Conservation (phyloP, 2,888 invertebrate species). For the Fragum whitleyi region DNA sequence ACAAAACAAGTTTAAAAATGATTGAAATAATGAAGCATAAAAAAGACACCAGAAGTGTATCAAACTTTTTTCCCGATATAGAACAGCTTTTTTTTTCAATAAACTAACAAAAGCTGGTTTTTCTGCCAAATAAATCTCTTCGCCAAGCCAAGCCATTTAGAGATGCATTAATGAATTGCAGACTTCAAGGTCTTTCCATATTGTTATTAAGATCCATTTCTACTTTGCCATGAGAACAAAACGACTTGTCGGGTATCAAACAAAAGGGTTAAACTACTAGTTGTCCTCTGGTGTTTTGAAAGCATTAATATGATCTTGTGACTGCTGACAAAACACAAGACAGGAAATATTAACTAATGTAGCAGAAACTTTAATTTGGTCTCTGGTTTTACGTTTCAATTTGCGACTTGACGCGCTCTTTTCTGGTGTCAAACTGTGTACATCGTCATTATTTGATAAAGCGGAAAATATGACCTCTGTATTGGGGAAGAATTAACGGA, state of each 20-base stretch:
- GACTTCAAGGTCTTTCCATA: too few species aligned
- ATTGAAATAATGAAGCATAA: too few species aligned
- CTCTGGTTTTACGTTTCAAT: conserved; percentile 63
- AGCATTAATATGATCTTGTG: conserved; percentile 34
- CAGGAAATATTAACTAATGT: conserved; percentile 46
- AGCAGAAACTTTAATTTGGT: conserved; percentile 63
- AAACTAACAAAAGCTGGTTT: too few species aligned
- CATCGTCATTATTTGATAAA: conserved; percentile 29
- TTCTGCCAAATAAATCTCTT: too few species aligned
- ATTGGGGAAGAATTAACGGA: too few species aligned
- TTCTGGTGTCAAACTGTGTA: conserved; percentile 54
- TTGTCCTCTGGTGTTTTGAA: conserved; percentile 44
- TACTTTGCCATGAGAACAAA: background rate
- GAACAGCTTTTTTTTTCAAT: too few species aligned
- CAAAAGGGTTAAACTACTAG: conserved; percentile 11
- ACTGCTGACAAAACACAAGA: conserved; percentile 49
- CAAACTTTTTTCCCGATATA: too few species aligned
- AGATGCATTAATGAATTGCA: too few species aligned
- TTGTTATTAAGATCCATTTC: too few species aligned
- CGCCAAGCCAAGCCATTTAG: too few species aligned
- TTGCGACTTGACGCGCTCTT: conserved; percentile 42
- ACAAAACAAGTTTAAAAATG: too few species aligned
- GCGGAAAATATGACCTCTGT: conserved; percentile 21
- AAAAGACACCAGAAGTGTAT: too few species aligned
- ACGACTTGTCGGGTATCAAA: background rate